These are phyloP conservation scores for Trissolcus brochymenae DNA, from an alignment of 2,888 invertebrate genomes.

Conservation along the genomic window DNA sequence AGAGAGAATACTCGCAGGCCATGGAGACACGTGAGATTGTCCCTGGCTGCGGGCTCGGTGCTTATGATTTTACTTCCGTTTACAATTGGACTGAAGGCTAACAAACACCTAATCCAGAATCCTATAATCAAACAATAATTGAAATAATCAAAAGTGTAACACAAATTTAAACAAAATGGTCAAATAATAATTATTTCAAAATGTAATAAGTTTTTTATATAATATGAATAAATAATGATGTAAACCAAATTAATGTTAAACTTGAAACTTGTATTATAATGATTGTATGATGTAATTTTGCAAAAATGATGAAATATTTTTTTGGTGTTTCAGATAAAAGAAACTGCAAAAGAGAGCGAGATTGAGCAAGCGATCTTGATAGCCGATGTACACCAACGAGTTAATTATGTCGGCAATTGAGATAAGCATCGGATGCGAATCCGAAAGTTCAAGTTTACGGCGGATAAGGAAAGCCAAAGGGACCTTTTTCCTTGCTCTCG, in stretches of 20 bases:
- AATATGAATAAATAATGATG: no score
- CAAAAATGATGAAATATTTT: no score
- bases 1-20: constrained; percentile 87
- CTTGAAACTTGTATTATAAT: no score
- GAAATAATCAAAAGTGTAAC: constrained; percentile 3
- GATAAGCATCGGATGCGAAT: constrained; percentile 38
- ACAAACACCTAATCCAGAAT: constrained; percentile 80
- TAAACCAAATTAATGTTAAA: no score
- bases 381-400: constrained; percentile 8
- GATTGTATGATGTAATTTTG: no score
- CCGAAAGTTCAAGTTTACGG: constrained; percentile 46
- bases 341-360: not conserved
- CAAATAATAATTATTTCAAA: no score
- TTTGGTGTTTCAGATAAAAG: no score
- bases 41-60: constrained; percentile 84
- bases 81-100: constrained; percentile 85
- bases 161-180: no score
- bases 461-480: constrained; percentile 15
- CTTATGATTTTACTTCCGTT: constrained; percentile 87
- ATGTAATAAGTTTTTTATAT: no score
- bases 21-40: constrained; percentile 85
- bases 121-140: constrained; percentile 75
- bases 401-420: constrained; percentile 29
- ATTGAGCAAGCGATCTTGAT: constrained; percentile 9
- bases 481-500: constrained; percentile 60